Evolutionary conservation across 2,888 invertebrate species (phyloP).

Genomic region (Tridacna gigas): DNA sequence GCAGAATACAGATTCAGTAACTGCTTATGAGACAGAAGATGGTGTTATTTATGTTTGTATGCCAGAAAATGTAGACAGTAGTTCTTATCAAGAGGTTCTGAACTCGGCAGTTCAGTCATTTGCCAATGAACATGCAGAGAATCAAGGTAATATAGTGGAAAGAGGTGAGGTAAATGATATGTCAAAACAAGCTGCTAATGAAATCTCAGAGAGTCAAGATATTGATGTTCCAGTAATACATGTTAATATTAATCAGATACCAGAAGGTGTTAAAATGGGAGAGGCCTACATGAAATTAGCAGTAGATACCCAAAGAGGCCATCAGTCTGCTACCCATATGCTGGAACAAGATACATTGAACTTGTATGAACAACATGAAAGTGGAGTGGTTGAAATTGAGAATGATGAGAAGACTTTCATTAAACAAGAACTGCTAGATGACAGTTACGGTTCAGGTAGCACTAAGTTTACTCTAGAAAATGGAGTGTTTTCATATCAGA

Average conservation of each 20-base stretch:
- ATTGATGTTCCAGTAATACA: not conserved
- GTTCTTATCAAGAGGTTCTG: not conserved
- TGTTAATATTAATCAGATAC: conserved; percentile 8
- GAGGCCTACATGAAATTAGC: not conserved
- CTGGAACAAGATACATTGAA: conserved; percentile 8
- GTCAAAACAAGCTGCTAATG: not conserved
- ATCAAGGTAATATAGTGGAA: not conserved
- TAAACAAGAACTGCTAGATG: conserved; percentile 38
- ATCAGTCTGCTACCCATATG: not conserved
- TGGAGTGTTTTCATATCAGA: not conserved
- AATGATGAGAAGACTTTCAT: conserved; percentile 51
- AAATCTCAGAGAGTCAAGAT: not conserved
- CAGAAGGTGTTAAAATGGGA: not conserved
- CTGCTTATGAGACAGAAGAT: conserved; percentile 53
- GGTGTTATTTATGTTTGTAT: conserved; percentile 57
- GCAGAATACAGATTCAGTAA: conserved; percentile 20
- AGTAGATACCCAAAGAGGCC: not conserved
- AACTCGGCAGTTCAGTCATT: conserved; percentile 15
- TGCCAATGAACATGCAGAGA: not conserved
- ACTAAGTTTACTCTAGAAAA: not conserved
- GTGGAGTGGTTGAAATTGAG: conserved; percentile 34
- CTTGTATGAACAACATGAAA: not conserved
- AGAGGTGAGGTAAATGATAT: conserved; percentile 5
- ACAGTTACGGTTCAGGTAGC: not conserved
- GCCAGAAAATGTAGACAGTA: conserved; percentile 3